Base-by-base conservation (phyloP, 2,113 vertebrate species). In the Pitta sordida region DNA sequence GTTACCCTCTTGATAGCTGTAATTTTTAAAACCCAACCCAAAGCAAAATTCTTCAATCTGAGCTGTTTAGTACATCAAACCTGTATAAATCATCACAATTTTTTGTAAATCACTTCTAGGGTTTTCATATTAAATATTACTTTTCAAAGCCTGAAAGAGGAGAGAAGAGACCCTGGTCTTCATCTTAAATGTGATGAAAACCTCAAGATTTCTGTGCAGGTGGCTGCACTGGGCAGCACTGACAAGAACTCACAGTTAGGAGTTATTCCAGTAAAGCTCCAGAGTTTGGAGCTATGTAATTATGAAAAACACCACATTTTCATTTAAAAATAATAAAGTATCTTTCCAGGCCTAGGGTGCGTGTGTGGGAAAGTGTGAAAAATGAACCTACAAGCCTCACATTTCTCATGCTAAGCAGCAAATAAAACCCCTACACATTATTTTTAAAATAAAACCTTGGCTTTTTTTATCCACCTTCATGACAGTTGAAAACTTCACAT, bases 271-370 rank as follows among this genome's bases (percentile, higher is more conserved):
- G 86, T 34, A 71, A 89, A 93, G 41, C 49, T 71, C 49, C 37
- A 51, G 64, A 87, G 36, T 64, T 79, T 21, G 19, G 7, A 90
- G 83, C 44, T 41, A 36, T n/a, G 39, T 44, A 48, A 68, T 63
- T 59, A 76, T 17, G 63, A 58, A 80, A 91, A 67, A 1, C 24
- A 20, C 9, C 34, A 63, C 44, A n/a, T 82, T 94, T 89, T 82
- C 37, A 79, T 87, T 86, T 88, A 34, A 94, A 94, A 95, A 88
- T 80, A 96, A 86, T 80, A 34, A 86, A 86, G 60, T 67, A 29
- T 59, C 62, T 93, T 86, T 60, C 69, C 56, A 92, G 48, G 53
- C 65, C 44, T 83, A 36, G 27, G 74, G 18, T 12, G 11, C 13
- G 58, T 39, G 75, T 24, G 69, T 2, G 73, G 49, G 63, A 8